These are phyloP conservation scores for Pelodytes ibericus DNA, from an alignment of 2,797 vertebrate genomes.

Conservation along the genomic window DNA sequence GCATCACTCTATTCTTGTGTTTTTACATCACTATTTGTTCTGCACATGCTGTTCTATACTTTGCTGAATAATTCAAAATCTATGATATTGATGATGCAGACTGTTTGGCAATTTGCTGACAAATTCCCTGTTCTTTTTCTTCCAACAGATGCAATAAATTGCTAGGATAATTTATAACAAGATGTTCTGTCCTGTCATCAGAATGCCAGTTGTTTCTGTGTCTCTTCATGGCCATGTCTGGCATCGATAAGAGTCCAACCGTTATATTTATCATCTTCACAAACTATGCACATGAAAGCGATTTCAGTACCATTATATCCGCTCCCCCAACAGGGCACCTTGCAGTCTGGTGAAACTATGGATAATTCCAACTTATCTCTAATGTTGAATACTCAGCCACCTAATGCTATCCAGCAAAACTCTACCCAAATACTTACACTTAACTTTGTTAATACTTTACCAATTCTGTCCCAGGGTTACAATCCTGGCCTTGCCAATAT, in stretches of 20 bases:
- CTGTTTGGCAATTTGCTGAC: not conserved
- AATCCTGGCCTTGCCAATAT: constrained; percentile 58
- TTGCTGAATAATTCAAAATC: not conserved
- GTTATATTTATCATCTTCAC: constrained; percentile 54
- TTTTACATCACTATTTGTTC: no score
- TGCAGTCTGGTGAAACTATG: constrained; percentile 64
- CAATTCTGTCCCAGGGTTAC: constrained; percentile 70
- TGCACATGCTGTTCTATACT: not conserved
- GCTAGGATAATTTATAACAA: constrained; percentile 60
- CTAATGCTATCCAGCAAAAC: constrained; percentile 71
- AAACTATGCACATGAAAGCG: constrained; percentile 81
- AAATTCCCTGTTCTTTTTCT: constrained; percentile 20
- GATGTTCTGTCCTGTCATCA: constrained; percentile 57
- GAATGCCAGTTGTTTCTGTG: not conserved
- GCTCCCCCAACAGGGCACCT: constrained; percentile 65
- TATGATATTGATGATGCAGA: no score
- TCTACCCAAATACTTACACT: constrained; percentile 78
- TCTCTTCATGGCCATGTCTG: not conserved
- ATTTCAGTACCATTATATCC: constrained; percentile 76
- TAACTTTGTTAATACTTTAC: constrained; percentile 81
- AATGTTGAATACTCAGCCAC: constrained; percentile 67
- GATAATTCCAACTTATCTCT: constrained; percentile 63
- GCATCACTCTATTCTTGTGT: no score
- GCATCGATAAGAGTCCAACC: not conserved
- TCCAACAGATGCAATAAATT: constrained; percentile 54